A percentile compares a stretch with the other conserved stretches of the same genome.
Evolutionary conservation across 2,113 vertebrate species (phyloP).

Genomic region (Turdus rufiventris): DNA sequence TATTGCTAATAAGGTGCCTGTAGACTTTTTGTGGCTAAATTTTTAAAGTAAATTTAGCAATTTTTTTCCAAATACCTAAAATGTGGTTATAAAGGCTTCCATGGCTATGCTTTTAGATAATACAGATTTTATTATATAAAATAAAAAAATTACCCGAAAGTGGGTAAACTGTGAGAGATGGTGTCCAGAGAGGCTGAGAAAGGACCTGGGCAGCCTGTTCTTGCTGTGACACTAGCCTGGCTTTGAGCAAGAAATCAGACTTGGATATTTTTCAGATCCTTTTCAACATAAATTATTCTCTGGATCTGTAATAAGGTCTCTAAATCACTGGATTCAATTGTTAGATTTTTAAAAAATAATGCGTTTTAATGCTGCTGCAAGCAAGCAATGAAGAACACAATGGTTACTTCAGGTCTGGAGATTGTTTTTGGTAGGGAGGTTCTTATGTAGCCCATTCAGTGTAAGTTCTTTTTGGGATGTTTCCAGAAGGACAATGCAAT

Average conservation of each 20-base stretch:
- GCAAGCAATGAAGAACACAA: rapidly evolving
- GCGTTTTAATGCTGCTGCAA: not conserved
- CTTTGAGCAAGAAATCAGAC: not conserved
- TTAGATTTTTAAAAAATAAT: not conserved
- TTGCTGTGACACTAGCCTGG: not conserved
- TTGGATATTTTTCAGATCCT: not conserved
- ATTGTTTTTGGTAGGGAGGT: not conserved
- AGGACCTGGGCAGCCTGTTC: not conserved
- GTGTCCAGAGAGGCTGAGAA: not conserved
- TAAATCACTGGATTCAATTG: not conserved
- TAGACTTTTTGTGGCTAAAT: not conserved
- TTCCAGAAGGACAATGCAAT: not conserved
- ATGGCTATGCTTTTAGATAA: not conserved
- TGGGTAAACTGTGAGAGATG: not conserved
- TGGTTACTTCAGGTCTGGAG: not conserved
- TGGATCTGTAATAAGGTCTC: not conserved
- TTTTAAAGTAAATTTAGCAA: not conserved
- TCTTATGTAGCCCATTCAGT: not conserved
- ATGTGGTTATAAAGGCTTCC: not conserved
- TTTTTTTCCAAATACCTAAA: not conserved
- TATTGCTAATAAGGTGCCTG: not conserved
- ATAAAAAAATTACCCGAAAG: not conserved
- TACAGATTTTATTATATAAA: not conserved
- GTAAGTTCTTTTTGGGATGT: not conserved
- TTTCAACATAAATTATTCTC: not conserved